Evolutionary conservation across 2,797 vertebrate species (phyloP), one percentile per base, ranked within the genome.

Genomic region (Crenichthys baileyi): DNA sequence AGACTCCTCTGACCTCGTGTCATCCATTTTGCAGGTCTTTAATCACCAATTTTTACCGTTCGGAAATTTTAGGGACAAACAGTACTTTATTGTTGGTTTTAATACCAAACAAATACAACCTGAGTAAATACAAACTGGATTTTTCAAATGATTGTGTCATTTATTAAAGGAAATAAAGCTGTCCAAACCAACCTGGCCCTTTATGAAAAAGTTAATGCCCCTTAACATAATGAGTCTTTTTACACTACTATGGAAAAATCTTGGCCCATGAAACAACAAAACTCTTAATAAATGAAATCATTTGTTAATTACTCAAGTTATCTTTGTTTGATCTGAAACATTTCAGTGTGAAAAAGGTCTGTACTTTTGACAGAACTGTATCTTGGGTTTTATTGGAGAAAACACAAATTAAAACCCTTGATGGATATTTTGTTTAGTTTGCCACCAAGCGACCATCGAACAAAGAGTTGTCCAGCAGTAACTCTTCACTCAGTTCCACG

Each of bases 381-480:
- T 39, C 15, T 41, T 44, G 22, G 15, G 6, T 46, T 70, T 70
- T 41, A 26, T 48, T 48, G 13, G 13, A n/a, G 67, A 70, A 70
- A 46, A 44, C 36, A 5, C 24, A 46, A 70, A 44, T 46, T 70
- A 39, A 67, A 6, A 39, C 61, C 16, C 2, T 22, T 24, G 4
- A 8, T 8, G 72, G 5, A 4, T 75, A 46, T 70, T 5, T 80
- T 22, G 18, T 73, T 16, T 95, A 97, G 18, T 98, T 98, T n/a
- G 97, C 97, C 92, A 94, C 95, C 73, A 98, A 97, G 94, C 95
- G 95, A 70, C 96, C 97, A 73, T 93, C 94, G 71, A 97, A 96
- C 90, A 98, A 97, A 93, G 97, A 98, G 95, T 93, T 99, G 80
- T 98, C 97, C 89, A 98, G 97, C 96, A 99, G 97, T 88, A 99